A percentile compares a stretch with the other conserved stretches of the same genome.
Evolutionary conservation across 64 coral and sea anemone genomes (phyloP).

Genomic region (Actinia equina): DNA sequence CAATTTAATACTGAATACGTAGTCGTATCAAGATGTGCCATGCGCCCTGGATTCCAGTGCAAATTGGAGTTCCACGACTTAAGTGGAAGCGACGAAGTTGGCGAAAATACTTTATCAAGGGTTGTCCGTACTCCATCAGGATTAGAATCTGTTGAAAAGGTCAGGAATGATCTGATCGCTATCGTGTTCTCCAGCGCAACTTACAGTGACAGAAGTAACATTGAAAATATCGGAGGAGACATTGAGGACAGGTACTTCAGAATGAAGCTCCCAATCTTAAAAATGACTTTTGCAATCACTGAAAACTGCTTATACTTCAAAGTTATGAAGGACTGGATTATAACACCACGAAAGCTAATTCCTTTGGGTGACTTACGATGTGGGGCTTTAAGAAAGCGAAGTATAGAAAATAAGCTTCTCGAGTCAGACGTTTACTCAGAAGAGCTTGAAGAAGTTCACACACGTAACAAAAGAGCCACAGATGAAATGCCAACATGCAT

Average conservation of each 20-base stretch:
- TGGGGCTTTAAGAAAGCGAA: conserved; percentile 67
- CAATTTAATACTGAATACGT: conserved; percentile 81
- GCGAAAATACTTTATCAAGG: conserved; percentile 67
- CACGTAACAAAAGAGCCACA: conserved; percentile 9
- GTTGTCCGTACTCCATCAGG: conserved; percentile 91
- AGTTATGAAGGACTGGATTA: conserved; percentile 70
- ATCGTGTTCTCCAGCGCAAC: conserved; percentile 91
- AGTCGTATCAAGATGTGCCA: conserved; percentile 69
- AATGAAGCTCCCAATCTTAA: conserved; percentile 81
- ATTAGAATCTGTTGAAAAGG: conserved; percentile 75
- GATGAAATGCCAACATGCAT: conserved; percentile 55
- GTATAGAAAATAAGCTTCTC: conserved; percentile 57
- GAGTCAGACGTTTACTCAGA: conserved; percentile 83
- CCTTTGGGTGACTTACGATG: conserved; percentile 76
- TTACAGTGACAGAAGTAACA: conserved; percentile 79
- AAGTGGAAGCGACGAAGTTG: conserved; percentile 33
- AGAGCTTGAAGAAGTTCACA: conserved; percentile 63
- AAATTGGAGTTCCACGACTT: conserved; percentile 92
- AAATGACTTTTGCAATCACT: conserved; percentile 79
- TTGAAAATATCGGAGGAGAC: conserved; percentile 79
- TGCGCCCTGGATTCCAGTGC: conserved; percentile 80
- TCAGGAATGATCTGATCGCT: conserved; percentile 58
- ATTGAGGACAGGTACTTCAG: conserved; percentile 96
- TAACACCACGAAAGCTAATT: conserved; percentile 60
- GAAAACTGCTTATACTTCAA: conserved; percentile 87